Evolutionary conservation across 2,797 vertebrate species (phyloP), one percentile per base, ranked within the genome.

Genomic region (Enteromius trimaculatus): DNA sequence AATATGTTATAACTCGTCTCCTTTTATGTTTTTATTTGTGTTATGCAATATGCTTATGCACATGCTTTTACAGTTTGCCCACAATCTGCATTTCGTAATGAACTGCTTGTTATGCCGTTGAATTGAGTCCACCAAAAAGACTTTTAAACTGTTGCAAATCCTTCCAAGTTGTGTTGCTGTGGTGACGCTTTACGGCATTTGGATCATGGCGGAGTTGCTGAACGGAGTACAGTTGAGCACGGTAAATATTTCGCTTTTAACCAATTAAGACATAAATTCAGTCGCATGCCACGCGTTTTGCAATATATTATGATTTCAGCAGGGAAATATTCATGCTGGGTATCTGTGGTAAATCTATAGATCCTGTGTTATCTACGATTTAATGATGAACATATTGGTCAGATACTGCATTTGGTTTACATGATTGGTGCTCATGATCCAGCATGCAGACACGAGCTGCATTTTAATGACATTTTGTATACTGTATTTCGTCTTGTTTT

Each of bases 151-250:
- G 85, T 76, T 70, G 85, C 62, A 83, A 79, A 82, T 7, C 60
- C 8, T 17, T 26, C 66, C 75, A 55, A 17, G 39, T 39, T 64
- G 29, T 65, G 72, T 90, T 89, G 82, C 83, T 71, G 53, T 87
- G 84, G 89, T 86, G 87, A 91, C 91, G 87, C 90, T 80, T 93
- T 92, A 93, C 93, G 91, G 91, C 91, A 92, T 86, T 92, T 81
- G 89, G 88, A 95, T 95, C 87, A 96, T 96, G 95, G 95, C 95
- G 94, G 94, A 93, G 89, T 76, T 88, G 31, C n/a, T 53, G 79
- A 89, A 89, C 90, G 93, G 90, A 26, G 87, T 93, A 81, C 90
- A 93, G 90, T 91, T 95, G 76, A 92, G 93, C 87, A 93, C 77
- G 83, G 53, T 88, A 55, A 31, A 31, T 4, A 47, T 90, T 81